Evolutionary conservation across 2,888 invertebrate genomes (phyloP), one percentile per base, ranked within the genome.

Genomic region (Pegoplata infirma): DNA sequence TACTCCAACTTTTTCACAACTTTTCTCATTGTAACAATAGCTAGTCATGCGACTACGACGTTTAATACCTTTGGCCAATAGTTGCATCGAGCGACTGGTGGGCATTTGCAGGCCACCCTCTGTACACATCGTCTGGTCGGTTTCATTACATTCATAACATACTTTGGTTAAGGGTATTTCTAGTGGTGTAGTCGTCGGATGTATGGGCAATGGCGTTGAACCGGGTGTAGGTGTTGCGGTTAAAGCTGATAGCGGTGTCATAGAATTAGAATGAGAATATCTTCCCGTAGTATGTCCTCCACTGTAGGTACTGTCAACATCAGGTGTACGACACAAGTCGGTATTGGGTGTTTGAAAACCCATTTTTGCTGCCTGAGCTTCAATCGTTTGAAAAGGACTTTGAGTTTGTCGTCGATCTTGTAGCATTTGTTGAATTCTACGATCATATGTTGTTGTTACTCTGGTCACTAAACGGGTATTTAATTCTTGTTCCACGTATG

Each of bases 61-160:
- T 82, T 90, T 91, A 47, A 92, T 91, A 46, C 91, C 90, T 76
- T 91, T 91, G 0, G 83, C 87, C 28, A 92, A 90, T 81, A 91
- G 91, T 71, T 90, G 90, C 89, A 93, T 90, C 19, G 92, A 91
- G 61, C 89, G 90, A 63, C 86, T 87, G 83, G 91, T 92, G 25
- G 92, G 92, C 91, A 92, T 92, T 84, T 92, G 93, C 32, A 93
- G 88, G 1, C 92, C 93, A 19, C 92, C 92, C 5, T 90, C 91
- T 2, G 91, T 90, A 83, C 92, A 93, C 16, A 91, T 90, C 5
- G 90, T 91, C 8, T 91, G 90, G 44, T 91, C 91, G 16, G 89
- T 90, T 81, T 91, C 91, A 66, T 90, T 90, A 79, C 89, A 88
- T 17, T 88, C 84, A 21, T 84, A 84, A 49, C 86, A 88, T 21